A percentile compares a stretch with the other conserved stretches of the same genome.
These are phyloP conservation scores for Hormiphora californensis DNA, from an alignment of 37 sponge, comb jelly and placozoan species.

Conservation along the genomic window DNA sequence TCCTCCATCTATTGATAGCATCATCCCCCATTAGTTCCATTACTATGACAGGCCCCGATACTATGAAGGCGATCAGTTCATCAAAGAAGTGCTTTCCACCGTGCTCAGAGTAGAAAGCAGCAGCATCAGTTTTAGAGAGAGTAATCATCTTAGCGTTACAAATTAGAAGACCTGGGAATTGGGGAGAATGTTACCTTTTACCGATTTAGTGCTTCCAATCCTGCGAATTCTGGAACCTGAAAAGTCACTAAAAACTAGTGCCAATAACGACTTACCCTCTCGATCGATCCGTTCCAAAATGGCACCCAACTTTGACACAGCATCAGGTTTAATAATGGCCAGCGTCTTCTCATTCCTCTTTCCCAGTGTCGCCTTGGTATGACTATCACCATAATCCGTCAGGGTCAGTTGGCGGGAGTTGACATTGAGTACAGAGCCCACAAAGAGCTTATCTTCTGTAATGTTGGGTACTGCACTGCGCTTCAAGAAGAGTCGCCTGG, in stretches of 20 bases:
- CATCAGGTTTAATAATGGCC: slow-evolving; percentile 80
- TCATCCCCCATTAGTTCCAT: slow-evolving; percentile 74
- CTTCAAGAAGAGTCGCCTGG: slow-evolving; percentile 75
- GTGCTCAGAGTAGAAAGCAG: slow-evolving; percentile 74
- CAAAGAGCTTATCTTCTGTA: slow-evolving; percentile 67
- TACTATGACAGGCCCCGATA: slow-evolving; percentile 72
- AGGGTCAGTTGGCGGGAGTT: slow-evolving; percentile 85
- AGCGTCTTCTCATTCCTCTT: slow-evolving; percentile 74
- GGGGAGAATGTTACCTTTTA: background rate
- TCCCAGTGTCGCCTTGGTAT: slow-evolving; percentile 68
- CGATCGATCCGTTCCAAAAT: slow-evolving; percentile 16
- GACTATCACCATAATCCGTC: slow-evolving; percentile 82
- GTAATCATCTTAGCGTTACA: slow-evolving; percentile 75
- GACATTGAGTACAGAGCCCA: slow-evolving; percentile 79
- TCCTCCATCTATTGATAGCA: slow-evolving; percentile 59
- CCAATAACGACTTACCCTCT: slow-evolving; percentile 6
- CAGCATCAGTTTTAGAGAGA: slow-evolving; percentile 70
- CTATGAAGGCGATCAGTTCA: slow-evolving; percentile 65
- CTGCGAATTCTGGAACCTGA: no score
- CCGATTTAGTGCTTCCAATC: background rate
- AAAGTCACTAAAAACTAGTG: no score
- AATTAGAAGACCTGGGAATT: slow-evolving; percentile 67
- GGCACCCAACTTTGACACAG: slow-evolving; percentile 64
- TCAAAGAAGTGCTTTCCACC: slow-evolving; percentile 34
- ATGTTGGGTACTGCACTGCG: slow-evolving; percentile 63